Evolutionary conservation across 2,113 vertebrate species (phyloP), one percentile per base, ranked within the genome.

Genomic region (Mesembrinibis cayennensis): DNA sequence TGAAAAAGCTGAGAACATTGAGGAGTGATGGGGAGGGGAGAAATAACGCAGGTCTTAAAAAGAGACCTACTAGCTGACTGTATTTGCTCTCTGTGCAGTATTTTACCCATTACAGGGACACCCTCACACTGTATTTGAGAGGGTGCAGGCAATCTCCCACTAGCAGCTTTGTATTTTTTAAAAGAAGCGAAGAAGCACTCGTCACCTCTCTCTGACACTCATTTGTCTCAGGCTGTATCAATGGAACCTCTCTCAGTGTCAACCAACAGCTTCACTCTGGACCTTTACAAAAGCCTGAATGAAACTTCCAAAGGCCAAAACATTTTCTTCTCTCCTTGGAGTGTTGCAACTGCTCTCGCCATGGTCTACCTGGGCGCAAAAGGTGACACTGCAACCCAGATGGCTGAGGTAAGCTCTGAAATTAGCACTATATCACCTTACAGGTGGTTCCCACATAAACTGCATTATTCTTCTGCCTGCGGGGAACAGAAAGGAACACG

Each of bases 341-440:
- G 99, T 95, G 98, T 99, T 97, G 98, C 99, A 19, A 98, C 98
- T 8, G 98, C 99, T 34, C 94, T 99, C 55, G 98, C 98, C 29
- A 99, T 99, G 98, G 97, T 99, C 72, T 98, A 98, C 86, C 81
- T 99, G 56, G 99, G 99, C 3, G 98, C 99, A 22, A 97, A 89
- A 97, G 98, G 98, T 30, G 89, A 98, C 77, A 99, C 99, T 0
- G 98, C 99, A 19, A 80, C 90, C 22, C 98, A 99, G 97, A 99
- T 99, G 97, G 98, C 98, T 62, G 87, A 99, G 98, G 99, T 99
- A 82, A 96, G 72, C 59, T 89, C 38, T 70, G 65, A 85, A 80
- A 44, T 82, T 7, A 78, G 23, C 29, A 12, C 6, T 18, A 5
- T 30, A 29, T 40, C 53, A 44, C 11, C 11, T 23, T 40, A 55